A percentile compares a stretch with the other conserved stretches of the same genome.
Conservation (phyloP, 2,113 vertebrate species). For the Aplodontia rufa region DNA sequence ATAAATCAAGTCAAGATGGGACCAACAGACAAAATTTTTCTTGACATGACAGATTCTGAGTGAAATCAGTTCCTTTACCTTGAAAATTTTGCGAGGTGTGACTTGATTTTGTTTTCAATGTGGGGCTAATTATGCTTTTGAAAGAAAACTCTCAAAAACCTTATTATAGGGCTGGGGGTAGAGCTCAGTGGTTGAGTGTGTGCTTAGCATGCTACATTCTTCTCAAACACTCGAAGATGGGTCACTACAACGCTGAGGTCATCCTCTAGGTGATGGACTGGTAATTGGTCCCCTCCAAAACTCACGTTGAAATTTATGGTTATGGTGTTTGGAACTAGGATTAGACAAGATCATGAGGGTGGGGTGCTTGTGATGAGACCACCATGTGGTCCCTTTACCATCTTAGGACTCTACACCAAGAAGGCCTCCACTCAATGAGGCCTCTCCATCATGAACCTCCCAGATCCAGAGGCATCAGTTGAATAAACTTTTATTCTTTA, state of each 20-base stretch:
- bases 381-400: neutral
- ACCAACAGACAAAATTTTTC: neutral
- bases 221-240: neutral
- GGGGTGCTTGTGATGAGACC: too few species aligned
- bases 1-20: neutral
- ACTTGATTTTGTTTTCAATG: neutral
- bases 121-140: neutral
- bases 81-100: neutral
- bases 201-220: neutral
- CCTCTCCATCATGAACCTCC: neutral
- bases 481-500: too few species aligned
- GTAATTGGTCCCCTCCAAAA: neutral
- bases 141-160: neutral
- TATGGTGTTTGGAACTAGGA: neutral
- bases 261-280: neutral
- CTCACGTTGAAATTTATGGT: neutral
- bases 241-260: neutral
- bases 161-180: neutral
- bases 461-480: neutral
- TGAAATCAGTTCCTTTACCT: slow-evolving; percentile 8
- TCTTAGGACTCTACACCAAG: neutral
- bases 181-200: too few species aligned
- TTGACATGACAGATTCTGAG: neutral
- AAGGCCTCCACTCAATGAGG: neutral
- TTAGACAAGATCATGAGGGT: neutral